Base-by-base conservation (phyloP, 2,797 vertebrate species). In the Gymnothorax javanicus region DNA sequence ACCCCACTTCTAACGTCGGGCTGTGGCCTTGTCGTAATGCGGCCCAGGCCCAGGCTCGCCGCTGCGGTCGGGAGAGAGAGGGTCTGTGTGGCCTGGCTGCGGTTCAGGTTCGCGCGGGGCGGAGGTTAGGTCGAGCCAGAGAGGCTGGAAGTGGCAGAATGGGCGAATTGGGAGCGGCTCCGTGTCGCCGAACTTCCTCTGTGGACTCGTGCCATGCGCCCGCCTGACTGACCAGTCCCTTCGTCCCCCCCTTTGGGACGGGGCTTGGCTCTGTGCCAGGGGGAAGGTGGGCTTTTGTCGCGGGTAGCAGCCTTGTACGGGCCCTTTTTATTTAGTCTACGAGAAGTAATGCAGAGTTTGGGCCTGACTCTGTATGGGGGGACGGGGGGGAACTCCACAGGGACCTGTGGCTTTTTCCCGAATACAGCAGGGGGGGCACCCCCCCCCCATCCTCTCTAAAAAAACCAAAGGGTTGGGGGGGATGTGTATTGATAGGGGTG, bases 401-500 rank as follows among this genome's bases (percentile, higher is more conserved):
- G 52, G 52, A 82, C 52, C 33, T 17, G 17, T 81, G 57, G 62
- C 62, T 23, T 67, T 67, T 15, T 67, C 43, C 12, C 7, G 58
- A 17, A 69, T 17, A 11, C 13, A 57, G 11, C 8, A 27, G 60
- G 60, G 23, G 60, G 60, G 60, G n/a, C 33, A 43, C 33, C 33
- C 33, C 33, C 33, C 33, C 33, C 33, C 33, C 33, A 43, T 2
- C 33, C 33, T 15, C 62, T 13, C 58, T 4, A n/a, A n/a, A 67
- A n/a, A 7, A 67, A 6, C 33, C 33, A 88, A 27, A 1, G 89
- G 88, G 91, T 88, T 88, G 86, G 90, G 91, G 92, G 59, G 79
- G 89, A 92, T 93, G 90, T 92, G 89, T 93, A 90, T 90, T 92
- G 92, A 92, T 91, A 87, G 87, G 86, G 87, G 87, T 90, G 85